phyloP scores from a whole-genome alignment of 2,113 vertebrate genomes.

The Hypanus sabinus region DNA sequence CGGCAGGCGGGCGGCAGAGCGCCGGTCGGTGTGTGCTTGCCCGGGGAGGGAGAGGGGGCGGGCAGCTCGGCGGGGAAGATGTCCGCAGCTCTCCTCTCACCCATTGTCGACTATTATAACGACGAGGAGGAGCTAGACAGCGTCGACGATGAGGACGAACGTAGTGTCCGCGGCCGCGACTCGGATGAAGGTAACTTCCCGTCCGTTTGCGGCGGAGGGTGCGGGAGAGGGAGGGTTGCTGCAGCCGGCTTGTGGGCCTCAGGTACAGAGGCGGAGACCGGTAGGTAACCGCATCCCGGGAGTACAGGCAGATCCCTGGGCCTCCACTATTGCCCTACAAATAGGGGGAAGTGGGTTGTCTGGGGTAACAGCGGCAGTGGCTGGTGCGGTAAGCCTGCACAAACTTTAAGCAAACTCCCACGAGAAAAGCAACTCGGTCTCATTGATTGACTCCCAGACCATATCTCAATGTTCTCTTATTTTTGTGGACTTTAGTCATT shows the following conservation, averaged over 20 bases:
- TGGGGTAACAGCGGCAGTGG: neutral
- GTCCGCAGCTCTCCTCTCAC: conserved; percentile 40
- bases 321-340: neutral
- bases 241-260: conserved; percentile 24
- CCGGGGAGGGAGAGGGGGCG: neutral
- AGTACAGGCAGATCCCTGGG: neutral
- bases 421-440: neutral
- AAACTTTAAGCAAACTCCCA: neutral
- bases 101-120: conserved; percentile 81
- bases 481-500: neutral
- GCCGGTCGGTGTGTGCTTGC: neutral
- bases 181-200: conserved; percentile 75
- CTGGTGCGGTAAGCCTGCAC: neutral
- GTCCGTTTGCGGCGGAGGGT: no score
- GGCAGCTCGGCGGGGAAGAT: conserved; percentile 19
- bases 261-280: neutral
- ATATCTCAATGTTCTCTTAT: neutral
- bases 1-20: conserved; percentile 26
- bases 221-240: neutral
- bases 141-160: conserved; percentile 87
- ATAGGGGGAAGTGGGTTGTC: neutral
- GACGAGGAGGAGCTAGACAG: conserved; percentile 87
- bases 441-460: neutral
- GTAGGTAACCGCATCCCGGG: neutral
- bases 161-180: conserved; percentile 83